Conservation (phyloP, 1,140 invertebrate genomes). For the Leptestheria dahalacensis region DNA sequence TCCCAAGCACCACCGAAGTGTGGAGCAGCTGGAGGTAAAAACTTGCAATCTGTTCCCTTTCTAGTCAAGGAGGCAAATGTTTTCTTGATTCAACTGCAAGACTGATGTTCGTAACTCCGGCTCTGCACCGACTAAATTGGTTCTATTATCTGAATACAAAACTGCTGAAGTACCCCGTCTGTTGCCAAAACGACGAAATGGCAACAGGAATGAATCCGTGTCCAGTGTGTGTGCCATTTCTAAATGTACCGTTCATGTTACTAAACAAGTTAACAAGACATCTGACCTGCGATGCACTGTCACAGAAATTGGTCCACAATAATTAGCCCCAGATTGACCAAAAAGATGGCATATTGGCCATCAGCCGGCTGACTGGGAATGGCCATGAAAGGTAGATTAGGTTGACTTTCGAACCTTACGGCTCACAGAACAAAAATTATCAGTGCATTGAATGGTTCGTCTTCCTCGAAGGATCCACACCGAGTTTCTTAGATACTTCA, state of each 20-base stretch:
- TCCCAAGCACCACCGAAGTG: constrained; percentile 28
- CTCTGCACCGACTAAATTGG: constrained; percentile 19
- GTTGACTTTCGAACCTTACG: constrained; percentile 8
- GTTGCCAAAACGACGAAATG: constrained; percentile 14
- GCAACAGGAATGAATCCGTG: constrained; percentile 16
- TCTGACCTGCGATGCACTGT: not conserved
- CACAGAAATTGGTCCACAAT: not conserved
- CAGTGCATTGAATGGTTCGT: no score
- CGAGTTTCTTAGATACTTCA: no score
- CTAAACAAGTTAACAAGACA: constrained; percentile 4
- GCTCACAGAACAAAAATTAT: no score
- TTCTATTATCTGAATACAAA: constrained; percentile 17
- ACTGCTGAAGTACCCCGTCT: constrained; percentile 9
- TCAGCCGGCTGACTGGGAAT: not conserved
- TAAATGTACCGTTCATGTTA: constrained; percentile 18
- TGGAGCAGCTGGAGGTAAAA: constrained; percentile 25
- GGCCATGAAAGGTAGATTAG: constrained; percentile 5
- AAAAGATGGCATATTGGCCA: not conserved
- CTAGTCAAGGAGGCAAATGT: not conserved
- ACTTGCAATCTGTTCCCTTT: constrained; percentile 22
- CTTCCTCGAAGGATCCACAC: no score
- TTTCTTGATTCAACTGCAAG: not conserved
- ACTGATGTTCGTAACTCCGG: constrained; percentile 15
- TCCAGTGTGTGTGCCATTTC: constrained; percentile 17
- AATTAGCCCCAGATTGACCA: not conserved